Conservation (phyloP, 2,888 invertebrate species). For the Plebejus melissa region DNA sequence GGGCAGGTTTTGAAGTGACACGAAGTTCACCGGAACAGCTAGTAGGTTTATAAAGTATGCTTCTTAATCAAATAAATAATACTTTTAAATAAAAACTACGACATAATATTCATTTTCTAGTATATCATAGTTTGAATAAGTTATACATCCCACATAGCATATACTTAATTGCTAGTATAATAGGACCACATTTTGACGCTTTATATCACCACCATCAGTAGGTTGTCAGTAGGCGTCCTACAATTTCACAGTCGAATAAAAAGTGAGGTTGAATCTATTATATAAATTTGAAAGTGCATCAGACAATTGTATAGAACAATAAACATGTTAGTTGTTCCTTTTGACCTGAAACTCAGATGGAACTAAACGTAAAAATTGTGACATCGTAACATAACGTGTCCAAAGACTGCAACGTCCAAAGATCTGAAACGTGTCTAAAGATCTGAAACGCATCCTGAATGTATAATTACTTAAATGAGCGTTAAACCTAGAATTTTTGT, state of each 20-base stretch:
- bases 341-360: constrained; percentile 30
- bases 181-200: background rate
- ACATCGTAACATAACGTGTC: background rate
- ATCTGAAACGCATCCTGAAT: constrained; percentile 6
- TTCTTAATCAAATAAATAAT: too few relatives aligned
- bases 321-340: constrained; percentile 14
- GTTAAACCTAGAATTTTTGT: constrained; percentile 1
- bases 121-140: background rate
- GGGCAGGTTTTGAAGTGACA: too few relatives aligned
- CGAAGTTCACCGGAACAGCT: too few relatives aligned
- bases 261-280: constrained; percentile 17
- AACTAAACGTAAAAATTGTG: constrained; percentile 33
- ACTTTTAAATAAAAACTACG: too few relatives aligned
- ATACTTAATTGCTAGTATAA: background rate
- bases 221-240: background rate
- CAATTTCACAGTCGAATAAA: constrained; percentile 4
- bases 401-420: background rate
- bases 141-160: background rate
- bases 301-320: constrained; percentile 23
- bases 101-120: background rate
- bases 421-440: background rate
- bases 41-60: too few relatives aligned
- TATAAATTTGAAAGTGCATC: constrained; percentile 23
- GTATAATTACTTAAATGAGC: background rate
- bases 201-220: background rate